Conservation (phyloP, 2,113 vertebrate genomes). For the Cynocephalus volans region DNA sequence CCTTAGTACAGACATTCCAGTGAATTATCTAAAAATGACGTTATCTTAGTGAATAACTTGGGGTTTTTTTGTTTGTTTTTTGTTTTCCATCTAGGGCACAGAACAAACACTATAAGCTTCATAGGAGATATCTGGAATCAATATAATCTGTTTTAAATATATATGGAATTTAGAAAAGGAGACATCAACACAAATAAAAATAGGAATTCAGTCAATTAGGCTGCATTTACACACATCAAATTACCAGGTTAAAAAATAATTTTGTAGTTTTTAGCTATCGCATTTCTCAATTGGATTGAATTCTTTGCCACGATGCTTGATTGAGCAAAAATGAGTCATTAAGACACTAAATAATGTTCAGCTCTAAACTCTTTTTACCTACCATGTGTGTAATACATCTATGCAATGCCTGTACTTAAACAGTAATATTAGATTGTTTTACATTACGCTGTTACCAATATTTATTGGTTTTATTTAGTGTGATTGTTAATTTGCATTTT, state of each 20-base stretch:
- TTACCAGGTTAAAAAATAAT: background rate
- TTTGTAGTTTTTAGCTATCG: background rate
- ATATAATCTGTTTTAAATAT: background rate
- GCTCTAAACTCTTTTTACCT: background rate
- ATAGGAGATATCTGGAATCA: background rate
- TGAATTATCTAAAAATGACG: background rate
- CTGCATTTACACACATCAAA: background rate
- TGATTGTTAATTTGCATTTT: background rate
- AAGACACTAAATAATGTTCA: background rate
- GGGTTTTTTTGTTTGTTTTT: background rate
- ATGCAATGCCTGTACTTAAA: background rate
- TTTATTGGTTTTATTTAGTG: background rate
- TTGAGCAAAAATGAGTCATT: background rate
- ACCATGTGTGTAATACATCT: background rate
- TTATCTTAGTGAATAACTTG: background rate
- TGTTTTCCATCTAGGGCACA: background rate
- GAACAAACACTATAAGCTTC: background rate
- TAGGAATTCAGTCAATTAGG: background rate
- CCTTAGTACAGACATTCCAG: background rate
- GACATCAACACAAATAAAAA: background rate
- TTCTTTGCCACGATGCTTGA: background rate
- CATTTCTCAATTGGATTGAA: background rate
- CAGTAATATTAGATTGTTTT: background rate
- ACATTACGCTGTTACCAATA: background rate
- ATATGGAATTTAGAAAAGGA: background rate